These are phyloP conservation scores for Okapia johnstoni DNA, from an alignment of 2,113 vertebrate species.

Conservation along the genomic window DNA sequence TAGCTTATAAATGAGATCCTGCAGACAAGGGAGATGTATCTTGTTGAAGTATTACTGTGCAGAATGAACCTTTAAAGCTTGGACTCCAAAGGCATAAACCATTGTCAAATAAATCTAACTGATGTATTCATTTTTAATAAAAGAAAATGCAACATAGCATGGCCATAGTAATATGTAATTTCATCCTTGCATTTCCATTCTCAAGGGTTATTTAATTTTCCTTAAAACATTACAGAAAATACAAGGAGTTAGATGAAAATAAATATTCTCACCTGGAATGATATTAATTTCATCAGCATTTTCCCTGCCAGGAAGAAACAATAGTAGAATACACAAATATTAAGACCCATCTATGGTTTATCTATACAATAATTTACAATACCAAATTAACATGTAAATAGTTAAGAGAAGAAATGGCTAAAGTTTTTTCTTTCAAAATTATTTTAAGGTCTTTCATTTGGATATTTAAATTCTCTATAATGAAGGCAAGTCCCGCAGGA, in stretches of 20 bases:
- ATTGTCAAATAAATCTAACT: slow-evolving; percentile 79
- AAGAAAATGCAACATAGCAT: slow-evolving; percentile 70
- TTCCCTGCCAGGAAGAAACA: slow-evolving; percentile 53
- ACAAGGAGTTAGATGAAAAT: slow-evolving; percentile 70
- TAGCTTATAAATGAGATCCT: slow-evolving; percentile 78
- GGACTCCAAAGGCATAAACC: slow-evolving; percentile 70
- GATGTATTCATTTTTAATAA: slow-evolving; percentile 79
- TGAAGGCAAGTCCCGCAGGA: background rate
- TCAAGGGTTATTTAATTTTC: slow-evolving; percentile 77
- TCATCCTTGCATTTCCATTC: slow-evolving; percentile 75
- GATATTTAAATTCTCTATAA: slow-evolving; percentile 20
- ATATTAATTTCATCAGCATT: slow-evolving; percentile 71
- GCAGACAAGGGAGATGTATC: slow-evolving; percentile 75
- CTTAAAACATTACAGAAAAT: slow-evolving; percentile 77
- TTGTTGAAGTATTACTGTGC: slow-evolving; percentile 72
- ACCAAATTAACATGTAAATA: background rate
- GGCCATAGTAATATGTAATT: slow-evolving; percentile 70
- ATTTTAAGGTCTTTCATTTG: background rate
- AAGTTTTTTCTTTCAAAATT: background rate
- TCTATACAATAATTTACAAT: slow-evolving; percentile 11
- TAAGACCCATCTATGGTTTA: background rate
- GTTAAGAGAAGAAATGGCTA: background rate
- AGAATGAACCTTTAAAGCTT: slow-evolving; percentile 72
- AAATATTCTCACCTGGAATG: slow-evolving; percentile 69
- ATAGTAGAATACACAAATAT: slow-evolving; percentile 62